Evolutionary conservation across 2,888 invertebrate genomes (phyloP), one percentile per base, ranked within the genome.

Genomic region (Philaethria dido): DNA sequence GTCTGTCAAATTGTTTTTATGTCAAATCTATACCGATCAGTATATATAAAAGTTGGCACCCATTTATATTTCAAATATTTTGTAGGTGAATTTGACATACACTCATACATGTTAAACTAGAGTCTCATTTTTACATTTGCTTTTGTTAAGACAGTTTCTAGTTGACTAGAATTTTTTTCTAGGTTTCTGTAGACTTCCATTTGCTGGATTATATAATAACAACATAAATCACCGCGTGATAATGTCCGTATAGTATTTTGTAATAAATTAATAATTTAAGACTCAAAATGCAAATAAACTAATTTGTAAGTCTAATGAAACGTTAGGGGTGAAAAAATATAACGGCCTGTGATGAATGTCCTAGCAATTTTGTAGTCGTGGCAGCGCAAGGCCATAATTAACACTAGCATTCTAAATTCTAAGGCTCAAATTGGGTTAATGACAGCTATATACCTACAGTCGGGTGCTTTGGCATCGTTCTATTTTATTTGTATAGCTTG

Each of bases 301-400:
- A 29, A 61, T 66, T 69, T 63, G 63, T 44, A 63, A 68, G 42
- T 60, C 60, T 64, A 69, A 69, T 66, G 29, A 60, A 69, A 60
- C 36, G 29, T 29, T 36, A 25, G 63, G 42, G 29, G 39, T 63
- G 25, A 66, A 69, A 69, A 66, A 69, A 69, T 62, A 44, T 45
- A 52, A 59, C 48, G 29, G 22, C 33, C 22, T 52, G 62, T 63
- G 52, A 66, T 69, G 62, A 66, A 69, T 63, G 54, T 69, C 66
- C 66, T 48, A n/a, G 69, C 69, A 60, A 69, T 62, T 66, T 69
- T 60, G 62, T 63, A 66, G 52, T 63, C 60, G 52, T 63, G 39
- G 60, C 59, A 45, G 48, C 39, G 52, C 61, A 44, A 63, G 54
- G 54, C 69, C 45, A 39, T 62, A 66, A 54, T 69, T 63, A 42